Evolutionary conservation across 2,888 invertebrate genomes (phyloP).

Genomic region (Troides aeacus): DNA sequence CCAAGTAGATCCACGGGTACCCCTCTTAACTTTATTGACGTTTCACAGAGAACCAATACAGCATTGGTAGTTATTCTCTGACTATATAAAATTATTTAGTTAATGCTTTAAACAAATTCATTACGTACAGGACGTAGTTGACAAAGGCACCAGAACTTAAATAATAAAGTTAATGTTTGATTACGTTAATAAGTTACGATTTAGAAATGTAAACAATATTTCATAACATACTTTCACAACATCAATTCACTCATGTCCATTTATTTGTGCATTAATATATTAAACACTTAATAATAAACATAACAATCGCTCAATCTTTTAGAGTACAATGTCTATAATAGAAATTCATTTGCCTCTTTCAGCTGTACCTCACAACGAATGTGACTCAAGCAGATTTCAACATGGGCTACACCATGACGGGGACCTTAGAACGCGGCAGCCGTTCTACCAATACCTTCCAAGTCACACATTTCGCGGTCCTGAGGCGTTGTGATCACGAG

Average conservation of each 20-base stretch:
- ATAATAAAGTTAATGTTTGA: too few species aligned
- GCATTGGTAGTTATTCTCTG: too few species aligned
- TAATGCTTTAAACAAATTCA: too few species aligned
- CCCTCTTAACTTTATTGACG: background rate
- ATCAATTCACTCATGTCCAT: too few species aligned
- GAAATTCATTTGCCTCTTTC: constrained; percentile 35
- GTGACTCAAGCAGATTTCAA: constrained; percentile 92
- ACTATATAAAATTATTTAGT: too few species aligned
- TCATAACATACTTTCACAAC: too few species aligned
- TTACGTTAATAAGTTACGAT: too few species aligned
- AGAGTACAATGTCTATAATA: background rate
- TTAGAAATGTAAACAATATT: too few species aligned
- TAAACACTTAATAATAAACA: too few species aligned
- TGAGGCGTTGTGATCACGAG: constrained; percentile 88
- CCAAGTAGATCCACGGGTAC: background rate
- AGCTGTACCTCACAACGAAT: constrained; percentile 90
- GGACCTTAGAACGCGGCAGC: constrained; percentile 89
- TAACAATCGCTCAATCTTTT: background rate
- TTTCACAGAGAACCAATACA: background rate
- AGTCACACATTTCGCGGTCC: constrained; percentile 93
- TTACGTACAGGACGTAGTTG: too few species aligned
- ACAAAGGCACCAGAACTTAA: too few species aligned
- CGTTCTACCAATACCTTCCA: constrained; percentile 88
- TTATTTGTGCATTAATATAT: too few species aligned
- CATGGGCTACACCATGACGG: constrained; percentile 94